Conservation (phyloP, 2,888 invertebrate species). For the Tenthredo distinguenda region DNA sequence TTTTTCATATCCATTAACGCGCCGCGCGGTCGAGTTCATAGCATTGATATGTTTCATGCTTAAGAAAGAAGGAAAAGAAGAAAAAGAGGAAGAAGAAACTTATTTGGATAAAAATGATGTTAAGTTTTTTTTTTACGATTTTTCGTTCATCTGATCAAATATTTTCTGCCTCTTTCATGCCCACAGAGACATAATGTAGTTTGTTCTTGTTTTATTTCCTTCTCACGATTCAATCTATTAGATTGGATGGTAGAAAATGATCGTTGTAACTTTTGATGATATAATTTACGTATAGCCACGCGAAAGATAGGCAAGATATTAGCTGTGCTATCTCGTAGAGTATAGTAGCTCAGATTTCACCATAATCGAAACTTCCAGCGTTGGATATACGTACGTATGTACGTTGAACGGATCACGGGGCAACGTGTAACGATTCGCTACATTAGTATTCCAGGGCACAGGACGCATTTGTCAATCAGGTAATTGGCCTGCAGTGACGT, state of each 20-base stretch:
- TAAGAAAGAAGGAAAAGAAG: background rate
- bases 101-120: background rate
- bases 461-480: conserved; percentile 52
- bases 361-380: background rate
- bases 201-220: conserved; percentile 1
- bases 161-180: background rate
- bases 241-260: conserved; percentile 32
- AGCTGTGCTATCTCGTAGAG: background rate
- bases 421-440: conserved; percentile 18
- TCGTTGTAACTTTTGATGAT: conserved; percentile 34
- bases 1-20: background rate
- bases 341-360: conserved; percentile 7
- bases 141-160: background rate
- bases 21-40: background rate
- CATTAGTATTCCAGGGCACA: conserved; percentile 45
- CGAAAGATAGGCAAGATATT: background rate
- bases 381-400: background rate
- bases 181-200: background rate
- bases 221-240: conserved; percentile 21
- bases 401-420: background rate
- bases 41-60: background rate
- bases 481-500: conserved; percentile 46
- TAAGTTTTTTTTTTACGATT: background rate
- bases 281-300: background rate
- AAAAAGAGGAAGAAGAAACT: background rate